Evolutionary conservation across 2,113 vertebrate genomes (phyloP), one percentile per base, ranked within the genome.

Genomic region (Oreochromis aureus): DNA sequence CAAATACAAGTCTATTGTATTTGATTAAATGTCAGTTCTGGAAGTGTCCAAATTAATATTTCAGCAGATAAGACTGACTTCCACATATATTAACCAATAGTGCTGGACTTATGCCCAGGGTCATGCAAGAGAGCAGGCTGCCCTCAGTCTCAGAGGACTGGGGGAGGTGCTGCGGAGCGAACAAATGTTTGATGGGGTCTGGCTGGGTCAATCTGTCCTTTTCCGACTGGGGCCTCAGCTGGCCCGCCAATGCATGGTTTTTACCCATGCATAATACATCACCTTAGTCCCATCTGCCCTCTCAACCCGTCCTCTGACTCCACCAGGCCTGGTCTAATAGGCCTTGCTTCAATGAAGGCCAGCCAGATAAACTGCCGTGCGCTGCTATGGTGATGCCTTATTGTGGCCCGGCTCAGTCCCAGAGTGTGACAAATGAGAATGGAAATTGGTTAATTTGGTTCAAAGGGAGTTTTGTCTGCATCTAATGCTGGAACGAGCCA

Each of bases 231-330:
- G 87, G 89, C 82, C 94, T 95, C 94, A 96, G 92, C 95, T 94
- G 94, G 91, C 81, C 90, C 78, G 46, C 80, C 79, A 61, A 79
- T 83, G 89, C 71, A 27, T 7, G 32, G 66, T 88, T 93, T 90
- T 80, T 89, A 80, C 18, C 82, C 90, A 95, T 95, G 87, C 90
- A 95, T 95, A 94, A 96, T 94, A 89, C 93, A 95, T 96, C 83
- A 88, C 83, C 81, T 39, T n/a, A 76, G 83, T 87, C 94, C 93
- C 92, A 94, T 94, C 94, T 94, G 95, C 92, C 92, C 93, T 89
- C 91, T 80, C 85, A 84, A 76, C 87, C 89, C 56, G 36, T 88
- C 86, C 84, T 78, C 73, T 84, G 80, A 87, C 93, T 90, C 83
- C 71, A 66, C 58, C 58, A 54, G 69, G 84, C 82, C 86, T 69